A percentile compares a stretch with the other conserved stretches of the same genome.
phyloP scores from a whole-genome alignment of 2,888 invertebrate species.

The Lysandra bellargus region DNA sequence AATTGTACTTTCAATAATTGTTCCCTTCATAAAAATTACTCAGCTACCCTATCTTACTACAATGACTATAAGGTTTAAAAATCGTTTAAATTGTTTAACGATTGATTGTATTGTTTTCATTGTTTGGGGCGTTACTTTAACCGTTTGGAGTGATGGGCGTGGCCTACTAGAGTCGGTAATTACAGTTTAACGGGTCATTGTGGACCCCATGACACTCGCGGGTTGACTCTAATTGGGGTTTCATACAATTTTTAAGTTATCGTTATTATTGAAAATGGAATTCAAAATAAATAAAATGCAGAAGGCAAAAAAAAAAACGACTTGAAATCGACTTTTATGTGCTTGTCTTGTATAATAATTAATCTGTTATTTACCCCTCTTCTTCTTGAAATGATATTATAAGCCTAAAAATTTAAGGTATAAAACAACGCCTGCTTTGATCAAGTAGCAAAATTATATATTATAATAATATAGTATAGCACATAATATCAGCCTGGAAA shows the following conservation, averaged over 20 bases:
- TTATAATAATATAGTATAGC: no score
- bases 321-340: background rate
- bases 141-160: slow-evolving; percentile 35
- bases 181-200: slow-evolving; percentile 23
- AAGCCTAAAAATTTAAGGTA: no score
- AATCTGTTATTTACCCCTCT: no score
- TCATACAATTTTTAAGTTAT: background rate
- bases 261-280: background rate
- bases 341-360: background rate
- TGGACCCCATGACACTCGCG: background rate
- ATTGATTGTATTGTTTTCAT: slow-evolving; percentile 39
- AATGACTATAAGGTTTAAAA: slow-evolving; percentile 37
- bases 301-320: background rate
- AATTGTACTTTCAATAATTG: slow-evolving; percentile 46
- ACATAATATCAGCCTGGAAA: background rate
- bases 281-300: background rate
- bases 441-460: background rate
- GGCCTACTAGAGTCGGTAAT: slow-evolving; percentile 24
- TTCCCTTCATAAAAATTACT: slow-evolving; percentile 43
- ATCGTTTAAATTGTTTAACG: slow-evolving; percentile 42
- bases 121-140: slow-evolving; percentile 43
- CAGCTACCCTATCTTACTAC: background rate
- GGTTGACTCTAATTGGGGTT: background rate
- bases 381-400: background rate
- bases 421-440: background rate